phyloP scores from a whole-genome alignment of 2,888 invertebrate genomes.

The Zaprionus obscuricornis region DNA sequence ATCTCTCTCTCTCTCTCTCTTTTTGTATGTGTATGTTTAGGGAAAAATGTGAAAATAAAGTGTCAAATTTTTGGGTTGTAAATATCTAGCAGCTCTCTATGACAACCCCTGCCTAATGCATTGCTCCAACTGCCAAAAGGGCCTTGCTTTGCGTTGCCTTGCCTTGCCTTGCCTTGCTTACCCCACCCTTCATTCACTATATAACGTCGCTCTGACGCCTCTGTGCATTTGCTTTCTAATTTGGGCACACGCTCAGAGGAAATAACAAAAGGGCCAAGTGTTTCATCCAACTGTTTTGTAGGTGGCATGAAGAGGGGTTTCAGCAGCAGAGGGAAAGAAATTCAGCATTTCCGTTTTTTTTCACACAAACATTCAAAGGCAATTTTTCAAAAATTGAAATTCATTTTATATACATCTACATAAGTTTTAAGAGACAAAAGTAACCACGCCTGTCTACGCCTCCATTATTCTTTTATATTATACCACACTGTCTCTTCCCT shows the following conservation, averaged over 20 bases:
- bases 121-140: neutral
- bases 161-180: neutral
- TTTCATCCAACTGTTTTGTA: slow-evolving; percentile 17
- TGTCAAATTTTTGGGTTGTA: slow-evolving; percentile 66
- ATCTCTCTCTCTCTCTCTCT: neutral
- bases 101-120: slow-evolving; percentile 16
- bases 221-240: slow-evolving; percentile 68
- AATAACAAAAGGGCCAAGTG: slow-evolving; percentile 52
- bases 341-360: slow-evolving; percentile 75
- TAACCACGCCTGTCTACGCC: slow-evolving; percentile 60
- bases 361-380: slow-evolving; percentile 72
- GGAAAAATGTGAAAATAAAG: slow-evolving; percentile 55
- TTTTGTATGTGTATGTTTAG: no score
- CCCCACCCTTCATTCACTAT: neutral
- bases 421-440: slow-evolving; percentile 19
- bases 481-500: no score
- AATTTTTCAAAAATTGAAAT: slow-evolving; percentile 75
- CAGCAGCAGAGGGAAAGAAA: slow-evolving; percentile 24
- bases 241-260: slow-evolving; percentile 69
- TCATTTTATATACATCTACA: slow-evolving; percentile 55
- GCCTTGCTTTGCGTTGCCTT: no score
- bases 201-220: slow-evolving; percentile 24
- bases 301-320: neutral
- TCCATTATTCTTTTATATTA: slow-evolving; percentile 58
- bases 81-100: no score